Evolutionary conservation across 2,888 invertebrate species (phyloP).

Genomic region (Drosophila mimica): DNA sequence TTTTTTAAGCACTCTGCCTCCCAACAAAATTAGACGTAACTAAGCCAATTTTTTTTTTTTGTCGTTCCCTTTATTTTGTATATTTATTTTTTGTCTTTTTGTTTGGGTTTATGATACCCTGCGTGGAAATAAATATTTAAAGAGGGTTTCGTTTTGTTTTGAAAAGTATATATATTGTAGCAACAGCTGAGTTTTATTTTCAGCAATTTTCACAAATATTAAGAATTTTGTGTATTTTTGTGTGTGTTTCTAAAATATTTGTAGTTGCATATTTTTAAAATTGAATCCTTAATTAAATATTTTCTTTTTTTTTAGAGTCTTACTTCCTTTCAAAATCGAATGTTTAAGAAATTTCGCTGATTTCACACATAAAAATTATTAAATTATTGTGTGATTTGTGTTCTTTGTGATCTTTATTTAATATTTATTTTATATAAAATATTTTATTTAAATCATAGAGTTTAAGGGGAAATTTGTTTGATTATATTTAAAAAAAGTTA

Average conservation of each 20-base stretch:
- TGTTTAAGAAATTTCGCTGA: background rate
- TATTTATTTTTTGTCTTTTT: constrained; percentile 15
- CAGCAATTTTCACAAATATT: no score
- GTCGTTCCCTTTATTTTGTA: constrained; percentile 3
- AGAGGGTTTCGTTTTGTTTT: background rate
- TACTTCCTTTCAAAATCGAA: background rate
- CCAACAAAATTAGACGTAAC: constrained; percentile 78
- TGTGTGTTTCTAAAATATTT: background rate
- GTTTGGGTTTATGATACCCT: constrained; percentile 12
- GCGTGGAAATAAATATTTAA: background rate
- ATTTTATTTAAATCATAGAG: accelerated
- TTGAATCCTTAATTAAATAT: background rate
- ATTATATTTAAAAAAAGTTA: background rate
- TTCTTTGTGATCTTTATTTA: background rate
- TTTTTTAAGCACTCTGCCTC: constrained; percentile 79
- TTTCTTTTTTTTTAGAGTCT: no score
- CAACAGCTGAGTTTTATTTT: background rate
- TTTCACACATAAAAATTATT: background rate
- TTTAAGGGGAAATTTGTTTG: background rate
- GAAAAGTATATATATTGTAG: background rate
- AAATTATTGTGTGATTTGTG: background rate
- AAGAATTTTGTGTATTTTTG: background rate
- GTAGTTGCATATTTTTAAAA: background rate
- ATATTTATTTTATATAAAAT: background rate
- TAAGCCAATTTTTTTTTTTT: constrained; percentile 56